phyloP scores from a whole-genome alignment of 1,140 invertebrate species.

The Drosophila equinoxialis region DNA sequence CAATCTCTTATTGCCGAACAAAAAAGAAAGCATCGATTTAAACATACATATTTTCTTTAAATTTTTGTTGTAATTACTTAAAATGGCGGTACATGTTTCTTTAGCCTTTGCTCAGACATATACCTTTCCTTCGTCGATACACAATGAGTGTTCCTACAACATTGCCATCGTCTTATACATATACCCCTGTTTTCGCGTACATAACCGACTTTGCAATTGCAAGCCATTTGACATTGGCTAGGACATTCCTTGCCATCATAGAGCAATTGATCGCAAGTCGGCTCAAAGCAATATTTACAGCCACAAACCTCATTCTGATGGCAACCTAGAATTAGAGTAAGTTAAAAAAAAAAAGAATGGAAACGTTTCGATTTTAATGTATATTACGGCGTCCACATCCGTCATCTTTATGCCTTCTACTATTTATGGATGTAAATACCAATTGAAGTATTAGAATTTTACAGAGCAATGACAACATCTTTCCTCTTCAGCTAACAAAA shows the following conservation, averaged over 20 bases:
- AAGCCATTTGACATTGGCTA: background rate
- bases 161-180: slow-evolving; percentile 14
- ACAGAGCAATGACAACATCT: no score
- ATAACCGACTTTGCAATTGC: slow-evolving; percentile 25
- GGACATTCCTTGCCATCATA: slow-evolving; percentile 1
- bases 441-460: no score
- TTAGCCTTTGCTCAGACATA: background rate
- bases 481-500: no score
- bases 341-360: background rate
- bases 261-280: slow-evolving; percentile 12
- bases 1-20: slow-evolving; percentile 28
- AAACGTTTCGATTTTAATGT: background rate
- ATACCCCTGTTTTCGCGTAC: slow-evolving; percentile 2
- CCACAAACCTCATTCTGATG: background rate
- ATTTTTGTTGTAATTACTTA: background rate
- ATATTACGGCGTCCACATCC: no score
- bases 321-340: background rate
- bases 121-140: slow-evolving; percentile 3
- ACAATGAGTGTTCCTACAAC: background rate
- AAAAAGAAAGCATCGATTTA: slow-evolving; percentile 50
- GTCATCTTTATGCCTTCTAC: no score
- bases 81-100: no score
- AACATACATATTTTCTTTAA: slow-evolving; percentile 11
- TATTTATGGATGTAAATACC: no score
- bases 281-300: slow-evolving; percentile 23